Evolutionary conservation across 2,113 vertebrate genomes (phyloP), one percentile per base, ranked within the genome.

Genomic region (Hymenochirus boettgeri): DNA sequence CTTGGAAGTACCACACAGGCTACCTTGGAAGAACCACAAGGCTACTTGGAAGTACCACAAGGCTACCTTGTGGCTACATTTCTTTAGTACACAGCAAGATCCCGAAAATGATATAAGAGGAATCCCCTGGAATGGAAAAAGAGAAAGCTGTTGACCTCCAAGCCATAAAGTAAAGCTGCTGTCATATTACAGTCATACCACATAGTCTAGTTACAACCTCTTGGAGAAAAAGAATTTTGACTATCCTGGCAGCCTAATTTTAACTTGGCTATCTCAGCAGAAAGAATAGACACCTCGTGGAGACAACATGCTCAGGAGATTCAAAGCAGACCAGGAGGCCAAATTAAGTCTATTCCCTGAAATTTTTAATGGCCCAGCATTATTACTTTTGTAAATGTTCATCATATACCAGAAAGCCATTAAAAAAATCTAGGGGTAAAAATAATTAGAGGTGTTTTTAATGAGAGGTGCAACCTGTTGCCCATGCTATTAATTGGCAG

Each of bases 261-360:
- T 64, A 64, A 55, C 61, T 18, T 7, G 5, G 61, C 61, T 18
- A 35, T 55, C 61, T 64, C 61, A 64, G 61, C 61, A 64, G 61
- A 27, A 25, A 64, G 61, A 55, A 53, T 39, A 57, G 62, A 56
- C 48, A 65, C 45, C 26, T 57, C 53, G 12, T 57, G 25, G 27
- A 58, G 54, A 66, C 53, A 42, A 66, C 63, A 50, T 47, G 25
- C 21, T 50, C 55, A 31, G 37, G 45, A 25, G 19, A 8, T 25
- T 24, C 37, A 21, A 9, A 46, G 21, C 24, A 22, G 6, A 11
- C 3, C 17, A n/a, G 39, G 12, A 11, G 12, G 12, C 17, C 7
- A 23, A n/a, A n/a, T n/a, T n/a, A 51, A 17, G 5, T 17, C 23
- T 26, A n/a, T 37, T 21, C 24, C 35, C 8, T 64, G 39, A 9